Conservation (phyloP, 2,888 invertebrate species). For the Epistrophella euchroma region DNA sequence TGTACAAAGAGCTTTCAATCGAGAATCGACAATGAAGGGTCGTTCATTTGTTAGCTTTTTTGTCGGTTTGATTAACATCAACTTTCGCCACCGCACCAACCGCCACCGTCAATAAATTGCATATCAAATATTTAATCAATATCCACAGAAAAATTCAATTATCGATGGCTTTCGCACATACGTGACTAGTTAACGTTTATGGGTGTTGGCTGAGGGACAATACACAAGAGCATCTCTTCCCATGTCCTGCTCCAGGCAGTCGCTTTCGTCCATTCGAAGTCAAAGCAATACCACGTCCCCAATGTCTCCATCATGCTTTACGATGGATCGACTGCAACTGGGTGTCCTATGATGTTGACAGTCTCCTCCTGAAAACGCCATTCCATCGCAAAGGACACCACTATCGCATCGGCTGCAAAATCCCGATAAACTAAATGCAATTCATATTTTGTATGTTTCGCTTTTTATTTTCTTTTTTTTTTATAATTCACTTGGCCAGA, state of each 20-base stretch:
- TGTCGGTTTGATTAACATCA: constrained; percentile 72
- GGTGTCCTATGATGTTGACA: constrained; percentile 19
- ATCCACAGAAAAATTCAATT: constrained; percentile 76
- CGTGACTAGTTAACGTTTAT: constrained; percentile 72
- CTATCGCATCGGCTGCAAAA: constrained; percentile 65
- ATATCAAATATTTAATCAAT: constrained; percentile 76
- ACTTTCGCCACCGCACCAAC: constrained; percentile 48
- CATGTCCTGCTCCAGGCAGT: background rate
- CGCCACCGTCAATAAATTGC: constrained; percentile 71
- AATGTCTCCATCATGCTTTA: constrained; percentile 33
- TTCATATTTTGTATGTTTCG: constrained; percentile 75
- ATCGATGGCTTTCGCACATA: constrained; percentile 75
- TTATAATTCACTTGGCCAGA: constrained; percentile 25
- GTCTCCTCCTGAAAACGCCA: background rate
- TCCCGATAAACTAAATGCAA: constrained; percentile 75
- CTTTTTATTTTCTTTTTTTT: constrained; percentile 60
- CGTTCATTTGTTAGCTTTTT: constrained; percentile 66
- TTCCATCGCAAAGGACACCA: background rate
- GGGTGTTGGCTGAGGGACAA: constrained; percentile 60
- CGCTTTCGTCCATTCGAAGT: constrained; percentile 27
- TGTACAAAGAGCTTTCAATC: constrained; percentile 25
- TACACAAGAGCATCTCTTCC: constrained; percentile 49
- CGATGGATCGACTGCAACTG: constrained; percentile 36
- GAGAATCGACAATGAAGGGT: constrained; percentile 66
- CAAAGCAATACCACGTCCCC: constrained; percentile 57